phyloP scores from a whole-genome alignment of 2,113 vertebrate genomes.

The Cheilinus undulatus region DNA sequence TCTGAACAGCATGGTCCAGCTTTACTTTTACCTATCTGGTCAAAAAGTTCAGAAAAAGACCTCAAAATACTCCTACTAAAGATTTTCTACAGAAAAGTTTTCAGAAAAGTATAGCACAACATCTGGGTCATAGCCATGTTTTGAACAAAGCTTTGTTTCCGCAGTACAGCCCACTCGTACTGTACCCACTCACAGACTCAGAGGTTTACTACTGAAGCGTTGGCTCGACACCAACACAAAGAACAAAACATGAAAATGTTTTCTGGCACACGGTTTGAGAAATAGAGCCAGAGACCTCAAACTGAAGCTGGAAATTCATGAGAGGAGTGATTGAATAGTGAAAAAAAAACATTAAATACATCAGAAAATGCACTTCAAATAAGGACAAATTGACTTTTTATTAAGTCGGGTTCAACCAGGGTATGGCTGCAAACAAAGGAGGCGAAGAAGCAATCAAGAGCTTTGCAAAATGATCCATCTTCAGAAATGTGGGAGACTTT shows the following conservation, averaged over 20 bases:
- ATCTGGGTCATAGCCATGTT: conserved; percentile 49
- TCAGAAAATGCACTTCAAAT: conserved; percentile 2
- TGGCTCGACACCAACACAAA: conserved; percentile 52
- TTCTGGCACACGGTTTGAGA: neutral
- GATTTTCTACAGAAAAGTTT: conserved; percentile 7
- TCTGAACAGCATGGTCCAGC: neutral
- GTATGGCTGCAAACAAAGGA: conserved; percentile 11
- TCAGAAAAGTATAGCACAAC: conserved; percentile 16
- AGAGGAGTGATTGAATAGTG: neutral
- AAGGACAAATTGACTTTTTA: conserved; percentile 35
- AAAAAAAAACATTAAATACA: conserved; percentile 2
- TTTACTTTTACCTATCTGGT: neutral
- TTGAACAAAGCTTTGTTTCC: conserved; percentile 39
- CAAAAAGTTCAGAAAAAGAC: neutral
- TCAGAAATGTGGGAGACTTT: conserved; percentile 9
- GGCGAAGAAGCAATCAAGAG: conserved; percentile 25
- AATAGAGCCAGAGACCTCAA: neutral
- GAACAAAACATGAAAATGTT: conserved; percentile 38
- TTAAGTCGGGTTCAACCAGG: conserved; percentile 19
- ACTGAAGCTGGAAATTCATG: neutral
- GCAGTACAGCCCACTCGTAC: conserved; percentile 52
- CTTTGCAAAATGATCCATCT: conserved; percentile 15
- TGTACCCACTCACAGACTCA: conserved; percentile 39
- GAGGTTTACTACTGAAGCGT: conserved; percentile 38
- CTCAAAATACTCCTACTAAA: conserved; percentile 23